A percentile compares a stretch with the other conserved stretches of the same genome.
These are phyloP conservation scores for Phoenicopterus ruber DNA, from an alignment of 2,113 vertebrate genomes.

Conservation along the genomic window DNA sequence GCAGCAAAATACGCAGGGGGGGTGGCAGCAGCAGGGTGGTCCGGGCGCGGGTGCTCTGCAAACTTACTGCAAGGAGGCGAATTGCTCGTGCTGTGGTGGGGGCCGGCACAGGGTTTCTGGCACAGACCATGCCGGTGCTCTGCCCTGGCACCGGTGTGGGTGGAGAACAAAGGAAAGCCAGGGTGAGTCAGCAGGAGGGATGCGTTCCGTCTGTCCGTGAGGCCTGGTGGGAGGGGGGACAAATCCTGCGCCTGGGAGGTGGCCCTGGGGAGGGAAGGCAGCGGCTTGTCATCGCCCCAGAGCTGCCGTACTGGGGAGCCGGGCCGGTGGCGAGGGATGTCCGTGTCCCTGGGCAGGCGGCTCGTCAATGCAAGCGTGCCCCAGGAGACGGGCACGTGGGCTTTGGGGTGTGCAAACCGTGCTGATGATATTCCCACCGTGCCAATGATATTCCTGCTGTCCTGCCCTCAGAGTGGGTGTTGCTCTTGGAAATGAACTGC, in stretches of 20 bases:
- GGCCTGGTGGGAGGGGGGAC: neutral
- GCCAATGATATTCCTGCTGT: neutral
- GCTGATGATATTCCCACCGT: accelerated
- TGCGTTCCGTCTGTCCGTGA: neutral
- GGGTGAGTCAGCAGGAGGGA: conserved; percentile 54
- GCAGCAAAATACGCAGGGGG: neutral
- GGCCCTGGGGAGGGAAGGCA: neutral
- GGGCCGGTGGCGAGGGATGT: neutral
- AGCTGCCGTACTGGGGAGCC: accelerated
- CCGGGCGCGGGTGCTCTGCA: neutral
- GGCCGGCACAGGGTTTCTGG: neutral
- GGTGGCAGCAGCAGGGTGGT: neutral
- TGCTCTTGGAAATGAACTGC: neutral
- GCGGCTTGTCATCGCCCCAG: accelerated
- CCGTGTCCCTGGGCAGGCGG: accelerated
- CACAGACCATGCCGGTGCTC: accelerated
- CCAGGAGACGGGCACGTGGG: accelerated
- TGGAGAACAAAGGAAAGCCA: conserved; percentile 15
- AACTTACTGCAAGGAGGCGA: neutral
- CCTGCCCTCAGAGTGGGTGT: neutral
- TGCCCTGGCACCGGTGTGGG: neutral
- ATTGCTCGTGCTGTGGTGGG: neutral
- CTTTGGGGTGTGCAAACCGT: neutral
- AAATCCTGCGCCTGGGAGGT: neutral
- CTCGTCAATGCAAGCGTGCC: accelerated